Evolutionary conservation across 1,140 invertebrate species (phyloP).

Genomic region (Drosophila leontia): DNA sequence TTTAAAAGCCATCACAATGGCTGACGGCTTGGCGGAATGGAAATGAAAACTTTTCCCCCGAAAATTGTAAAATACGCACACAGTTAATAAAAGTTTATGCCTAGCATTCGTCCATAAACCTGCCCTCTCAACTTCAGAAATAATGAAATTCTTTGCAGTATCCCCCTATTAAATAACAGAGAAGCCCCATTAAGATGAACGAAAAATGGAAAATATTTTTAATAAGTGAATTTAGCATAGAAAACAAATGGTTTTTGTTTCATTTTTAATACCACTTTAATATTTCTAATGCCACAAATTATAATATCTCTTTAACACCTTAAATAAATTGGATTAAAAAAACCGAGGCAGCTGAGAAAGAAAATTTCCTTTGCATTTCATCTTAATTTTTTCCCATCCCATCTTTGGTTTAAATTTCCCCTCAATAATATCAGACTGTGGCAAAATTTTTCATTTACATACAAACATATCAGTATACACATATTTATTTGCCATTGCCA

Average conservation of each 20-base stretch:
- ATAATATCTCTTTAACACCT: background rate
- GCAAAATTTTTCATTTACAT: background rate
- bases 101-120: slow-evolving; percentile 70
- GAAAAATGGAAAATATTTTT: background rate
- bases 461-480: slow-evolving; percentile 4
- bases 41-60: slow-evolving; percentile 40
- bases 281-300: background rate
- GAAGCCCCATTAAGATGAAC: background rate
- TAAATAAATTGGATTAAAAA: background rate
- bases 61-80: slow-evolving; percentile 76
- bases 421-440: background rate
- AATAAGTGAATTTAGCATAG: background rate
- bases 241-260: background rate
- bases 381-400: background rate
- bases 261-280: too few relatives aligned
- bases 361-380: too few relatives aligned
- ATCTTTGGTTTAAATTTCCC: background rate
- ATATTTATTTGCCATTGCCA: slow-evolving; percentile 62
- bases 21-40: background rate
- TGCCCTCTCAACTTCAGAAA: slow-evolving; percentile 75
- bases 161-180: slow-evolving; percentile 19
- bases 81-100: slow-evolving; percentile 81
- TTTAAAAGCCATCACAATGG: slow-evolving; percentile 37
- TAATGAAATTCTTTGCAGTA: slow-evolving; percentile 74
- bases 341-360: background rate